These are phyloP conservation scores for Gandaritis pyraliata DNA, from an alignment of 2,888 invertebrate genomes.

Conservation along the genomic window DNA sequence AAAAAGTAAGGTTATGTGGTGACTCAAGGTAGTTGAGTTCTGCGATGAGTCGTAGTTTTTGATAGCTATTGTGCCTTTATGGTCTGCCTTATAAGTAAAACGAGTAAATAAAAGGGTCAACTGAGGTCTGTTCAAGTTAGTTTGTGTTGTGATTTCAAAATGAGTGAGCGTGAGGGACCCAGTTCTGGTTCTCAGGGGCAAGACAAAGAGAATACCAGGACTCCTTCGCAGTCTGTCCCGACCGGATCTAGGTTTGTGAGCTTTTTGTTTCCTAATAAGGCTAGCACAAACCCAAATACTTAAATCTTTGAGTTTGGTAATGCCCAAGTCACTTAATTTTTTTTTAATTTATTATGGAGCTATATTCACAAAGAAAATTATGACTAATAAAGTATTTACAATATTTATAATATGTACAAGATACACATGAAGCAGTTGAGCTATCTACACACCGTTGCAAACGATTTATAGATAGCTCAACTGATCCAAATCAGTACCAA, in stretches of 20 bases:
- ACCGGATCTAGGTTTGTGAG: slow-evolving; percentile 65
- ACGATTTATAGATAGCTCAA: too few species aligned
- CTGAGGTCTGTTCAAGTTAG: slow-evolving; percentile 50
- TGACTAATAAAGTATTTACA: too few species aligned
- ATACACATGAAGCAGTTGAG: too few species aligned
- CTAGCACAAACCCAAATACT: too few species aligned
- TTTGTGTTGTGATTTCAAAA: slow-evolving; percentile 53
- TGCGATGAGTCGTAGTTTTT: slow-evolving; percentile 66
- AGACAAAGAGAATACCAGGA: slow-evolving; percentile 59
- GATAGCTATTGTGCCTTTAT: slow-evolving; percentile 54
- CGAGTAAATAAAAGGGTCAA: slow-evolving; percentile 53
- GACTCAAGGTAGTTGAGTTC: slow-evolving; percentile 61
- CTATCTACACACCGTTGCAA: too few species aligned
- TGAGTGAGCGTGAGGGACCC: slow-evolving; percentile 73
- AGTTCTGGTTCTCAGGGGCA: slow-evolving; percentile 60
- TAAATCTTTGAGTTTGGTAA: too few species aligned
- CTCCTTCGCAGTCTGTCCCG: slow-evolving; percentile 66
- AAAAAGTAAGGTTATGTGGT: slow-evolving; percentile 69
- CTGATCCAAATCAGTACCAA: too few species aligned
- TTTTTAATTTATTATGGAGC: too few species aligned
- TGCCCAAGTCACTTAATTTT: not conserved
- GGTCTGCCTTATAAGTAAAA: slow-evolving; percentile 67
- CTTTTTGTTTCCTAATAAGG: too few species aligned
- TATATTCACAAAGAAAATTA: too few species aligned
- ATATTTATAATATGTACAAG: too few species aligned